phyloP scores from a whole-genome alignment of 2,888 invertebrate species.

The Branchellion lobata region DNA sequence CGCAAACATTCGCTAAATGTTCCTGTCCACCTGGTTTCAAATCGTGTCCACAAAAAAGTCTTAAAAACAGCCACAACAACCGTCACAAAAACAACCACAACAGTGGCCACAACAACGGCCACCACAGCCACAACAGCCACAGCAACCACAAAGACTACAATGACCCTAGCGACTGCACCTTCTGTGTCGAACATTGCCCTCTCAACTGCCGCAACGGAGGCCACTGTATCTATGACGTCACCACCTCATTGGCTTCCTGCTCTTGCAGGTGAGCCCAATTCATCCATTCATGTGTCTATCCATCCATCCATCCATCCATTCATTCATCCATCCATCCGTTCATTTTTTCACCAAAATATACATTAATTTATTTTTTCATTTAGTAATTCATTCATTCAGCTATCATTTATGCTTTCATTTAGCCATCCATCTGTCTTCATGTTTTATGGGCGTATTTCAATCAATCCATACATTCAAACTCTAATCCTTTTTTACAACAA shows the following conservation, averaged over 20 bases:
- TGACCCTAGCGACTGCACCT: not conserved
- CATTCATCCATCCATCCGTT: no score
- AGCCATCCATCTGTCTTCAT: no score
- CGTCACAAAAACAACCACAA: not conserved
- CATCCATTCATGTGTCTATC: no score
- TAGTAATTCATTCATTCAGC: no score
- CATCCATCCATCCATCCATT: no score
- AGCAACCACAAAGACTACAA: not conserved
- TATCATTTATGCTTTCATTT: no score
- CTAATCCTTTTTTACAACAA: no score
- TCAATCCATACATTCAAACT: no score
- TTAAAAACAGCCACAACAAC: no score
- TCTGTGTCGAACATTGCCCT: conserved; percentile 20
- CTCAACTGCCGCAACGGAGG: conserved; percentile 66
- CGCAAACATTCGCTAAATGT: not conserved
- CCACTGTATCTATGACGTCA: conserved; percentile 65
- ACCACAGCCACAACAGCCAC: not conserved
- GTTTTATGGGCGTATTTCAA: no score
- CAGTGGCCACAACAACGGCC: not conserved
- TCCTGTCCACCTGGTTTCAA: not conserved
- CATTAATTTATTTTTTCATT: no score
- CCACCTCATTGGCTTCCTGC: not conserved
- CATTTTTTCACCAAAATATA: no score
- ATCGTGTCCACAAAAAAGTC: not conserved
- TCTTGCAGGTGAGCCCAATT: not conserved